Evolutionary conservation across 2,888 invertebrate species (phyloP), one percentile per base, ranked within the genome.

Genomic region (Phorcus lineatus): DNA sequence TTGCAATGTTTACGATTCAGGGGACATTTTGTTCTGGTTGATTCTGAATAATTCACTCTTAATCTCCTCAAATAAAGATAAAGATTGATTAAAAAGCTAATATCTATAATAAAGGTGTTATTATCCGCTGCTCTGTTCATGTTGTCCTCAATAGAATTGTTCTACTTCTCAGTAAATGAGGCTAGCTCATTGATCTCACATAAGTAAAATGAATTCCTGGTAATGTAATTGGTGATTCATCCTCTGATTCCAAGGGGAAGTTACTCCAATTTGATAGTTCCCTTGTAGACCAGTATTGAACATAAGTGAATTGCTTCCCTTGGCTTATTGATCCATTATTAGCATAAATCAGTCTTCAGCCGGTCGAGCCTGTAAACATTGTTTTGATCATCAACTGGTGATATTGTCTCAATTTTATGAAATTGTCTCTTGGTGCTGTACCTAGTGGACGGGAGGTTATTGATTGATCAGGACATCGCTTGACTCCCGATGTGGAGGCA

Each of bases 251-350:
- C 24, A 24, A 62, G 28, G 62, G 62, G 62, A 62, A 62, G 62
- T 31, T 62, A 62, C 62, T 62, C 62, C 28, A 62, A 62, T 28
- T 28, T 24, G 17, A 24, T 62, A 13, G 24, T 31, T 16, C 24
- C 9, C 62, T 62, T 31, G 24, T 24, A 62, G 62, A 62, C 28
- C 62, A 62, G n/a, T 62, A 62, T 31, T 31, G 47, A 9, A 24
- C n/a, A 28, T 62, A 62, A 62, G 62, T 11, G 62, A 62, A 62
- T 62, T 62, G 62, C 62, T 62, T 62, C 62, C 62, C 62, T 62
- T 62, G 24, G 62, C 62, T 62, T 62, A 62, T 62, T 62, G 62
- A 62, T 62, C 62, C 28, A 62, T 11, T 24, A 62, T 62, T 62
- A 62, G 62, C 62, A 62, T 62, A 62, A 62, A 62, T 62, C 62